Conservation (phyloP, 2,797 vertebrate species). For the Capromys pilorides region DNA sequence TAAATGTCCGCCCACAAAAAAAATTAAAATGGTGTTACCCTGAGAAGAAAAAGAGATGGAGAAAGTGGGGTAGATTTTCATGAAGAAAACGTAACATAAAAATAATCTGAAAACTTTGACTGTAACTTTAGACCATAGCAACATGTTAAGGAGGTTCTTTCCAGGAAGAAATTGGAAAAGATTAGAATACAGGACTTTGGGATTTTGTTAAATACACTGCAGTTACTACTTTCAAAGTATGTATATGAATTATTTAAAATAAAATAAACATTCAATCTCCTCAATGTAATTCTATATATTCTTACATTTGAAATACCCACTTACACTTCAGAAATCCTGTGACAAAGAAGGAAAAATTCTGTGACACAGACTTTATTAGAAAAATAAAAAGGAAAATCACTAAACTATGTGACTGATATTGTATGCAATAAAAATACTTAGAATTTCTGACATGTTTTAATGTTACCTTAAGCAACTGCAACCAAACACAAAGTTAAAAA, state of each 20-base stretch:
- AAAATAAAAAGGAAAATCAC: constrained; percentile 25
- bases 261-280: neutral
- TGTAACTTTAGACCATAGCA: neutral
- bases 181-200: neutral
- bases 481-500: neutral
- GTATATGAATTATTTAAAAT: neutral
- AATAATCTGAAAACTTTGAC: neutral
- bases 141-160: neutral
- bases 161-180: neutral
- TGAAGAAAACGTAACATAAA: neutral
- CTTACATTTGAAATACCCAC: neutral
- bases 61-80: neutral
- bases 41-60: neutral
- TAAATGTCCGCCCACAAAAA: neutral
- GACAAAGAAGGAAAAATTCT: neutral
- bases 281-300: constrained; percentile 12
- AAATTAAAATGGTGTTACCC: neutral
- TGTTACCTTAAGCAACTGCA: neutral
- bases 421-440: neutral
- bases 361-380: constrained; percentile 48
- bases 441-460: constrained; percentile 44
- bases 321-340: constrained; percentile 33
- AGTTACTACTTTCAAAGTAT: constrained; percentile 45
- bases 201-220: constrained; percentile 21
- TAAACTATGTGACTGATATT: neutral